Evolutionary conservation across 2,113 vertebrate species (phyloP).

Genomic region (Felis catus): DNA sequence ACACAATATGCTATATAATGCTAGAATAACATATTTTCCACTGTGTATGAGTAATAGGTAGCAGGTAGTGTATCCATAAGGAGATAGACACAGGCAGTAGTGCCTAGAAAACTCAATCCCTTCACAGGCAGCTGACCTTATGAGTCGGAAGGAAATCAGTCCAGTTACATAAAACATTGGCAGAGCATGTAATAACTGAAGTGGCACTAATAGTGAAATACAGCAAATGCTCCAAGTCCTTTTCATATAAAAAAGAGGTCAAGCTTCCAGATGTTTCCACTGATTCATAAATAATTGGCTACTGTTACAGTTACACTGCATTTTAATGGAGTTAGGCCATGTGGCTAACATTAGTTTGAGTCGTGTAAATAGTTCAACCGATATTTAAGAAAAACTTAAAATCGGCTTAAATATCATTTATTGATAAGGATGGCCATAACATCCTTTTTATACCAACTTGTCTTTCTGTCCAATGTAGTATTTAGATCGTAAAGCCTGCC

Average conservation of each 20-base stretch:
- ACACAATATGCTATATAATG: not conserved
- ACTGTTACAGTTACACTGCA: not conserved
- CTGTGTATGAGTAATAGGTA: not conserved
- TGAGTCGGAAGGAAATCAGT: not conserved
- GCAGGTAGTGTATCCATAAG: not conserved
- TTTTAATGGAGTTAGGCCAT: constrained; percentile 12
- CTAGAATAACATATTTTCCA: not conserved
- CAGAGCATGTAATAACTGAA: constrained; percentile 64
- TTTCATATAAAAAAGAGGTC: constrained; percentile 69
- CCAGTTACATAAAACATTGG: constrained; percentile 36
- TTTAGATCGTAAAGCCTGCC: not conserved
- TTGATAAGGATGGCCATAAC: not conserved
- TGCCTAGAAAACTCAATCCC: not conserved
- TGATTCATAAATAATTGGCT: constrained; percentile 72
- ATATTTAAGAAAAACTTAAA: constrained; percentile 20
- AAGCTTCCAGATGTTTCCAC: constrained; percentile 73
- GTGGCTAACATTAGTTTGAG: constrained; percentile 24
- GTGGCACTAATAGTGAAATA: constrained; percentile 60
- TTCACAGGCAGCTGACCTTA: constrained; percentile 1
- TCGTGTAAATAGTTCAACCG: not conserved
- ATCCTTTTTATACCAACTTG: not conserved
- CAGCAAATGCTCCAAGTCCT: constrained; percentile 68
- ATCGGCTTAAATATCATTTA: not conserved
- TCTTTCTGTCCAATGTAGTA: not conserved
- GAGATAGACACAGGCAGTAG: not conserved